Conservation (phyloP, 2,888 invertebrate species). For the Parapristionchus giblindavisi region DNA sequence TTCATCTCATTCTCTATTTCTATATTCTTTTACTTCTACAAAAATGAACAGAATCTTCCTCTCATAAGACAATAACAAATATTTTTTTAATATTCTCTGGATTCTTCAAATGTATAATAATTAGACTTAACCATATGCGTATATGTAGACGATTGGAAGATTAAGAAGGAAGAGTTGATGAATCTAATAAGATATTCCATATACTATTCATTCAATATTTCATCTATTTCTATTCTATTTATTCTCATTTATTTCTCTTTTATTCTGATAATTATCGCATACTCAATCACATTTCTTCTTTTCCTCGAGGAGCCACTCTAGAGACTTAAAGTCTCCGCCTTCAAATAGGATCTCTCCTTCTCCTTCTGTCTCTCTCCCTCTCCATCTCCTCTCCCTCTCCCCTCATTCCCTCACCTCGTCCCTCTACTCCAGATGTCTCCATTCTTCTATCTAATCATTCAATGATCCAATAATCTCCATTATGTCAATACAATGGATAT, state of each 20-base stretch:
- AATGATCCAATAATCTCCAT: no score
- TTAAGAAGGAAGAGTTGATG: neutral
- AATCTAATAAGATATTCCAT: neutral
- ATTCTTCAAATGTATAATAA: no score
- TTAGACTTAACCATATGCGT: no score
- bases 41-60: neutral
- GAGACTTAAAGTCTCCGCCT: neutral
- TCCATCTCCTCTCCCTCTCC: neutral
- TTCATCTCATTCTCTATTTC: neutral
- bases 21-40: neutral
- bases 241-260: no score
- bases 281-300: neutral
- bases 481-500: no score
- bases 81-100: neutral
- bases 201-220: neutral
- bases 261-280: no score
- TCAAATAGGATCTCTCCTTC: neutral
- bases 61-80: neutral
- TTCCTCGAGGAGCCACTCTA: neutral
- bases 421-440: neutral
- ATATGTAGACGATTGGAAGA: neutral
- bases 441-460: no score
- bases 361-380: no score
- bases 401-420: neutral
- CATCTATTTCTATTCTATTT: no score